These are phyloP conservation scores for Dasyurus viverrinus DNA, from an alignment of 2,113 vertebrate species.

Conservation along the genomic window DNA sequence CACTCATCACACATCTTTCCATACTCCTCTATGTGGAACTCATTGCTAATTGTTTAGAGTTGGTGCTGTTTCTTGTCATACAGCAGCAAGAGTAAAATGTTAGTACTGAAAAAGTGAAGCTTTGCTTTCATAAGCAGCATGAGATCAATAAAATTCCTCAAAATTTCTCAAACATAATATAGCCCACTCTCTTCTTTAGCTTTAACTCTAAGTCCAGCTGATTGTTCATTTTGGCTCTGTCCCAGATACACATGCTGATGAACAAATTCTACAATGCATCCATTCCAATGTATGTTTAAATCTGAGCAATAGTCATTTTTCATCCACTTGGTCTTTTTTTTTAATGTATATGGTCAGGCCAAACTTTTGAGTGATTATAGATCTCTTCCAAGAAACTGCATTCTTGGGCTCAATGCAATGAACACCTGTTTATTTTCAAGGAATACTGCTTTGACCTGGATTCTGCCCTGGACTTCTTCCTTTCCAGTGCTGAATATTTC, in stretches of 20 bases:
- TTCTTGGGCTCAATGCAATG: neutral
- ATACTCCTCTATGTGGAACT: neutral
- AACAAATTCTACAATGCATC: neutral
- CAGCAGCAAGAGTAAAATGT: neutral
- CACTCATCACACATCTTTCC: neutral
- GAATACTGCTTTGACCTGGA: neutral
- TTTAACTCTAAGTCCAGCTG: neutral
- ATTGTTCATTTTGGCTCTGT: neutral
- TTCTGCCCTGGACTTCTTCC: neutral
- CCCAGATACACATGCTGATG: neutral
- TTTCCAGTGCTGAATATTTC: neutral
- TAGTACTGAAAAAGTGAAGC: neutral
- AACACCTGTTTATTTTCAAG: neutral
- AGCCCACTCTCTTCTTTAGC: neutral
- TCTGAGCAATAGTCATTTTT: neutral
- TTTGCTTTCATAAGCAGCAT: neutral
- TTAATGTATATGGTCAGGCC: neutral
- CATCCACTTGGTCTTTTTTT: neutral
- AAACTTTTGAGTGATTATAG: neutral
- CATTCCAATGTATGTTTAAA: neutral
- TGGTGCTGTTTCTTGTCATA: neutral
- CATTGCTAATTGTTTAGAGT: neutral
- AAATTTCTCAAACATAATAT: neutral
- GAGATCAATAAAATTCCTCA: neutral
- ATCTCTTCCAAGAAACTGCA: neutral